Evolutionary conservation across 2,113 vertebrate genomes (phyloP), one percentile per base, ranked within the genome.

Genomic region (Nyctereutes procyonoides): DNA sequence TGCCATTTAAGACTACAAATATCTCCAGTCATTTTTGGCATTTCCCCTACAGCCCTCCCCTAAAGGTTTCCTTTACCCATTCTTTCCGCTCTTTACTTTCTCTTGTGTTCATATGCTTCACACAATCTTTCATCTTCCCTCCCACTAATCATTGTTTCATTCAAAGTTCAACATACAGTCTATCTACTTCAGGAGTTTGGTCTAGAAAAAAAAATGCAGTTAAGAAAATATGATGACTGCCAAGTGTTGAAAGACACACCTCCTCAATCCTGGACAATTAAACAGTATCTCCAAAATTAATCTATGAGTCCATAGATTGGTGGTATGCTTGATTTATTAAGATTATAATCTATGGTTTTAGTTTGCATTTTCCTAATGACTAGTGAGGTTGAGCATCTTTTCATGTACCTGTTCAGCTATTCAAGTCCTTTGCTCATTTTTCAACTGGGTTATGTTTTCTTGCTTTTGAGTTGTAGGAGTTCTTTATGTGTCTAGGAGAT

Each of bases 81-180:
- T 85, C 43, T 95, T 83, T 76, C 55, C 30, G 58, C 67, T 90
- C 22, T 53, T 77, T 92, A 79, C 69, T 88, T 95, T 86, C 26
- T 26, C 51, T 90, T 38, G 84, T 12, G 77, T 28, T 55, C 24
- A 77, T 62, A 28, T n/a, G 32, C 77, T 87, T 88, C 56, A 95
- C 38, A 81, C 11, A 53, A 60, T n/a, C 71, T 89, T 89, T 95
- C 43, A 30, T 17, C 43, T 82, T 67, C 35, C 32, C 32, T 90
- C 43, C 19, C 24, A 89, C 14, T 85, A 82, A 90, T 55, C 35
- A 62, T 76, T 71, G 38, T 93, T 93, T 93, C 43, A 58, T 43
- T 95, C 16, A 28, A 82, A 95, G 96, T 83, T 95, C 90, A 97
- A 76, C 28, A 93, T 48, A 17, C 62, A 92, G 3, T 71, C 69